Evolutionary conservation across 2,888 invertebrate genomes (phyloP).

Genomic region (Trachelus troglodyta): DNA sequence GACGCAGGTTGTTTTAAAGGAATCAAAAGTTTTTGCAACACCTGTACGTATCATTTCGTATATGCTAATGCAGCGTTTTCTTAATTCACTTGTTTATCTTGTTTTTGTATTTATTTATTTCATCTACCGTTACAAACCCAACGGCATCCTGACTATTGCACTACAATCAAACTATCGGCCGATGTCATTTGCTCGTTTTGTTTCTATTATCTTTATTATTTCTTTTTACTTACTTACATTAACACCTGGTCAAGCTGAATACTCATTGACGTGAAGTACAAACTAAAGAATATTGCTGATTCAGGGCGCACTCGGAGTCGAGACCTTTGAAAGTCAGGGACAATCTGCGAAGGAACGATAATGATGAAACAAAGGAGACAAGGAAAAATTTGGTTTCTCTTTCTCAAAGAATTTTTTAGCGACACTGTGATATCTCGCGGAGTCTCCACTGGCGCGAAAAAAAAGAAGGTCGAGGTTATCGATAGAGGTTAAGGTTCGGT

Average conservation of each 20-base stretch:
- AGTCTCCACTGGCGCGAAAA: background rate
- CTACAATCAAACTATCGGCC: background rate
- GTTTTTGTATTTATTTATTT: background rate
- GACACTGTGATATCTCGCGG: background rate
- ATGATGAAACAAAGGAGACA: background rate
- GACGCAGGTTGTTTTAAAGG: background rate
- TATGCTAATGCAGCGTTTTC: background rate
- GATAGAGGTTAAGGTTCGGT: background rate
- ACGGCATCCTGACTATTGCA: background rate
- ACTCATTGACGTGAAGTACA: background rate
- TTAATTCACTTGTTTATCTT: background rate
- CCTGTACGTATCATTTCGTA: background rate
- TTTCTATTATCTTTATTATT: background rate
- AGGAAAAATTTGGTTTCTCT: background rate
- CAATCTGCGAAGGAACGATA: background rate
- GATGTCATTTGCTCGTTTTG: background rate
- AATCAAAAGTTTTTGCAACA: background rate
- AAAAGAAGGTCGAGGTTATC: background rate
- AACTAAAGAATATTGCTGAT: background rate
- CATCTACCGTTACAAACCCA: background rate
- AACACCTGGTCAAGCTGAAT: background rate
- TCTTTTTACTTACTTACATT: background rate
- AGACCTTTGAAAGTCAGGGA: background rate
- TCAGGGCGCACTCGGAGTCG: background rate
- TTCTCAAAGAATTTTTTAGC: background rate